A percentile compares a stretch with the other conserved stretches of the same genome.
phyloP scores from a whole-genome alignment of 2,888 invertebrate genomes.

The Glaucopsyche alexis region DNA sequence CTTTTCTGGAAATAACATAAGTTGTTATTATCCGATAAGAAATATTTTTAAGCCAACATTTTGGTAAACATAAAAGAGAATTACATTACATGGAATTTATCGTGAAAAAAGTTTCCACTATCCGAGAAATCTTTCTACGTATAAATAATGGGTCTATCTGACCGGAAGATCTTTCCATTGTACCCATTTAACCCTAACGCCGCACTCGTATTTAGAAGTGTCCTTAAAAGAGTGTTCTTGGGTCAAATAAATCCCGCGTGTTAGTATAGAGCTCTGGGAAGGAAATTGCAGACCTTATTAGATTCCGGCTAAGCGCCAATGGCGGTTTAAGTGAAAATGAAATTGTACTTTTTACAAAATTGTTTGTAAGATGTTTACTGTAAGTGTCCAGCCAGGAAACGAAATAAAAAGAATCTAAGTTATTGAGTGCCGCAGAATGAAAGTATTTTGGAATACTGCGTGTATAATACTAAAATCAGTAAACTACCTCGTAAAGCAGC shows the following conservation, averaged over 20 bases:
- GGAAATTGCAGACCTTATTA: conserved; percentile 76
- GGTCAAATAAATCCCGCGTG: conserved; percentile 57
- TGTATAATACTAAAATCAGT: too few relatives aligned
- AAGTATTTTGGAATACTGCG: too few relatives aligned
- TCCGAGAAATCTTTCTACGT: conserved; percentile 29
- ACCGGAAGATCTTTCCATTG: conserved; percentile 36
- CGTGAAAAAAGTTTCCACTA: conserved; percentile 27
- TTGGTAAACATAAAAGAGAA: conserved; percentile 4
- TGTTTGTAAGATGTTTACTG: conserved; percentile 19
- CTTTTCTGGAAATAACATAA: not conserved
- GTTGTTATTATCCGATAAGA: not conserved
- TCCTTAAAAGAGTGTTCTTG: conserved; percentile 54
- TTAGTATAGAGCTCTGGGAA: conserved; percentile 59
- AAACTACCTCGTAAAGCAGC: too few relatives aligned
- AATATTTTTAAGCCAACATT: not conserved
- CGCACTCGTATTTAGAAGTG: conserved; percentile 43
- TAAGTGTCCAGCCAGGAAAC: not conserved
- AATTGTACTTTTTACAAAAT: conserved; percentile 43
- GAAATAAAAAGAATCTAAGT: not conserved
- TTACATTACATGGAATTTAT: conserved; percentile 28
- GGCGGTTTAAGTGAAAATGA: conserved; percentile 57
- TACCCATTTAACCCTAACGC: conserved; percentile 39
- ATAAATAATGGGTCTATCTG: conserved; percentile 34
- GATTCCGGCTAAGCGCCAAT: conserved; percentile 63
- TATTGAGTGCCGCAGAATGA: not conserved